These are phyloP conservation scores for Epicauta chinensis DNA, from an alignment of 1,140 invertebrate species.

Conservation along the genomic window DNA sequence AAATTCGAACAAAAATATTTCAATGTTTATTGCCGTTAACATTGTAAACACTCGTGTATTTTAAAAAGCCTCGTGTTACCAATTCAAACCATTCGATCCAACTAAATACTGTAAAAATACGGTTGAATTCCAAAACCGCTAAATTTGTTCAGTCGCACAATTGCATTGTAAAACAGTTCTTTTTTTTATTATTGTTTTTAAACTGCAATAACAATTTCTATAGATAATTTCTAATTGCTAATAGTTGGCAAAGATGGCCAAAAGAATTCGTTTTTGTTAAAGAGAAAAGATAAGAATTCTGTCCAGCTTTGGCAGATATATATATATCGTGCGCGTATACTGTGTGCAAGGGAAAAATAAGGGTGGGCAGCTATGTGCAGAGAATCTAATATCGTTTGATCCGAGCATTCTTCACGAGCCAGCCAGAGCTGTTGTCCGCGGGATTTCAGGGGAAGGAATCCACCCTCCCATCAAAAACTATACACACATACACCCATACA, in stretches of 20 bases:
- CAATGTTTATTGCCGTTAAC: no score
- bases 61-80: no score
- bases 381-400: slow-evolving; percentile 37
- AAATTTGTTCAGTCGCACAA: no score
- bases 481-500: no score
- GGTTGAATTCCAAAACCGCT: not conserved
- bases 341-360: slow-evolving; percentile 20
- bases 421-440: slow-evolving; percentile 30
- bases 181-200: no score
- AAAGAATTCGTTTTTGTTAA: slow-evolving; percentile 8
- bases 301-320: slow-evolving; percentile 23
- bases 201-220: no score
- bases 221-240: no score
- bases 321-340: slow-evolving; percentile 14
- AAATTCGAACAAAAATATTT: no score
- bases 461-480: slow-evolving; percentile 5
- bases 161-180: no score
- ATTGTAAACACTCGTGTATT: no score
- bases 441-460: slow-evolving; percentile 34
- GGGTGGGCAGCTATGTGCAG: slow-evolving; percentile 23
- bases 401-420: slow-evolving; percentile 34
- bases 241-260: not conserved
- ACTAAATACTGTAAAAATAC: slow-evolving; percentile 3
- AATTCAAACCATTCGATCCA: not conserved
- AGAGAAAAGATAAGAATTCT: slow-evolving; percentile 19